phyloP scores from a whole-genome alignment of 1,140 invertebrate genomes.

The Pteromalus puparum region DNA sequence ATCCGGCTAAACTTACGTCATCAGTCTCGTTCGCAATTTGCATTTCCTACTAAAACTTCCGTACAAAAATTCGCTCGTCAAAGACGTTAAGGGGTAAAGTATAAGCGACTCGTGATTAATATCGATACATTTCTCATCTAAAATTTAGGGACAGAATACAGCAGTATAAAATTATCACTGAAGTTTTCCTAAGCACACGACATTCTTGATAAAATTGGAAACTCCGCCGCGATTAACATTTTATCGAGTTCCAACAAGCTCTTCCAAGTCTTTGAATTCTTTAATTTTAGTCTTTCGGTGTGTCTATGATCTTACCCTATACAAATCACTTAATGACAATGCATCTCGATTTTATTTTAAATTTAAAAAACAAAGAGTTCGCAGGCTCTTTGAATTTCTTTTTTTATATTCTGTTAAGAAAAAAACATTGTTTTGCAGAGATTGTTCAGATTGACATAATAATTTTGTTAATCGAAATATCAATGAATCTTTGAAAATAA shows the following conservation, averaged over 20 bases:
- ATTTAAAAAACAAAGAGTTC: neutral
- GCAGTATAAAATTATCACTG: constrained; percentile 33
- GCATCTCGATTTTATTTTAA: neutral
- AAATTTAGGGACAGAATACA: constrained; percentile 9
- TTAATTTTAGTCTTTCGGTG: constrained; percentile 32
- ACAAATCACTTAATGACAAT: neutral
- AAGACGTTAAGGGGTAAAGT: neutral
- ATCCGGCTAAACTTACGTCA: constrained; percentile 11
- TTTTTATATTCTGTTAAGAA: neutral
- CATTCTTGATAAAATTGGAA: constrained; percentile 27
- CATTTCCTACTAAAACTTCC: constrained; percentile 32
- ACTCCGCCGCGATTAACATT: neutral
- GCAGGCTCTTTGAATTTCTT: neutral
- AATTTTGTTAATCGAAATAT: neutral
- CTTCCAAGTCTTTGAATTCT: constrained; percentile 29
- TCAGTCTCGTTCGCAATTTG: constrained; percentile 15
- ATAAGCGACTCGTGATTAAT: neutral
- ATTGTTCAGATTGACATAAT: neutral
- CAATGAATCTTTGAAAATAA: neutral
- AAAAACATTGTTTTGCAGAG: neutral
- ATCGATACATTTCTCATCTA: constrained; percentile 36
- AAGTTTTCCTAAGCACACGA: constrained; percentile 6
- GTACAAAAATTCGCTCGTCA: constrained; percentile 23
- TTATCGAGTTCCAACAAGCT: constrained; percentile 27
- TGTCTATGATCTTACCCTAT: constrained; percentile 1